These are phyloP conservation scores for Teinopalpus imperialis DNA, from an alignment of 2,888 invertebrate genomes.

Conservation along the genomic window DNA sequence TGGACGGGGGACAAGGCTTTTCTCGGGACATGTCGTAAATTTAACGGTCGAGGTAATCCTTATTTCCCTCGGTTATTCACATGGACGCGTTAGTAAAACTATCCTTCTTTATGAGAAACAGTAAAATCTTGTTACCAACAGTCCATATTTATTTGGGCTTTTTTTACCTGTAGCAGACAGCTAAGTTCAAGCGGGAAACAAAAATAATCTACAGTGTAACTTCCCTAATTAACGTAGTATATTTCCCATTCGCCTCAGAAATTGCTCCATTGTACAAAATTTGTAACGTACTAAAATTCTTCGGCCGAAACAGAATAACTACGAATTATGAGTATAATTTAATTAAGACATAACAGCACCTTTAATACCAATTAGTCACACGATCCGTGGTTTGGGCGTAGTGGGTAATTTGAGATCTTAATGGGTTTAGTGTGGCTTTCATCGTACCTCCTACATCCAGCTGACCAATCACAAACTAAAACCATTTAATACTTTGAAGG, in stretches of 20 bases:
- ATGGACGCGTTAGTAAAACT: constrained; percentile 67
- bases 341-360: constrained; percentile 78
- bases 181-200: constrained; percentile 23
- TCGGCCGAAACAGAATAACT: constrained; percentile 62
- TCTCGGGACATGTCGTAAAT: constrained; percentile 77
- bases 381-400: constrained; percentile 74
- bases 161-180: background rate
- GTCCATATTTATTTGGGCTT: constrained; percentile 14
- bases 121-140: constrained; percentile 49
- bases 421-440: constrained; percentile 70
- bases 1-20: constrained; percentile 66
- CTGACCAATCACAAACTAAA: constrained; percentile 63
- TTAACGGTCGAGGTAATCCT: constrained; percentile 76
- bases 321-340: constrained; percentile 73
- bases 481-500: constrained; percentile 50
- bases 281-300: constrained; percentile 71
- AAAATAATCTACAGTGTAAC: constrained; percentile 52
- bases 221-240: constrained; percentile 63
- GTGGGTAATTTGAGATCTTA: constrained; percentile 74
- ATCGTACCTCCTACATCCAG: constrained; percentile 62
- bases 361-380: constrained; percentile 80
- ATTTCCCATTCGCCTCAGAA: constrained; percentile 71
- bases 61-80: constrained; percentile 72
- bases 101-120: constrained; percentile 63
- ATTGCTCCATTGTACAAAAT: constrained; percentile 70